Evolutionary conservation across 2,113 vertebrate genomes (phyloP), one percentile per base, ranked within the genome.

Genomic region (Gorsachius goisagi): DNA sequence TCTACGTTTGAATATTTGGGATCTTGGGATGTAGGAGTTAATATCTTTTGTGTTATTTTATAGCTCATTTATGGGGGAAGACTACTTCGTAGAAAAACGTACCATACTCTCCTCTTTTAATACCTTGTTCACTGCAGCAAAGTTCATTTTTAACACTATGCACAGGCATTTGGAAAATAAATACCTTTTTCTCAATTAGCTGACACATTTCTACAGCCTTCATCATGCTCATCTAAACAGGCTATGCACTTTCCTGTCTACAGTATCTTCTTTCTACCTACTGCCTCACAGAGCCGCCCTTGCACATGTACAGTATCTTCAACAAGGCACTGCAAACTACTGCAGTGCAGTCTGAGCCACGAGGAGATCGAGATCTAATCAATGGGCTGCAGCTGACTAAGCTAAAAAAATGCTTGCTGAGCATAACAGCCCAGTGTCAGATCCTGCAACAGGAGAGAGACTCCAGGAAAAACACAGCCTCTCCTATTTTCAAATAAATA

Each of bases 311-410:
- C 56, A 26, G 74, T 9, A 60, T 67, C 87, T 90, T 67, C 88
- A 94, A 89, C 72, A 74, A 91, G 69, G 92, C 84, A 93, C 89
- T 91, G 94, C 91, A 93, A 97, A 95, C 79, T 92, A 50, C 97
- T 97, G 97, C 97, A 97, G 91, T 97, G 97, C 97, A 92, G 97
- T 95, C 93, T 86, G 87, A 96, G 80, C 91, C 95, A 97, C 63
- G 26, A 94, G 88, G 78, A 96, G 85, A 81, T 33, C 0, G 4
- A 79, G 95, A 95, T 81, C 82, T 93, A 73, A 97, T 97, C 96
- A 95, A 95, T 90, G 95, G 92, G 89, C 78, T 93, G 94, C 87
- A 96, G 98, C 97, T 98, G 96, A 97, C 78, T 97, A 95, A 97
- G 97, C 96, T 77, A 75, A 94, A 97, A 87, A 88, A 86, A 45